phyloP scores from a whole-genome alignment of 2,113 vertebrate species.

The Mormyrus lacerda region DNA sequence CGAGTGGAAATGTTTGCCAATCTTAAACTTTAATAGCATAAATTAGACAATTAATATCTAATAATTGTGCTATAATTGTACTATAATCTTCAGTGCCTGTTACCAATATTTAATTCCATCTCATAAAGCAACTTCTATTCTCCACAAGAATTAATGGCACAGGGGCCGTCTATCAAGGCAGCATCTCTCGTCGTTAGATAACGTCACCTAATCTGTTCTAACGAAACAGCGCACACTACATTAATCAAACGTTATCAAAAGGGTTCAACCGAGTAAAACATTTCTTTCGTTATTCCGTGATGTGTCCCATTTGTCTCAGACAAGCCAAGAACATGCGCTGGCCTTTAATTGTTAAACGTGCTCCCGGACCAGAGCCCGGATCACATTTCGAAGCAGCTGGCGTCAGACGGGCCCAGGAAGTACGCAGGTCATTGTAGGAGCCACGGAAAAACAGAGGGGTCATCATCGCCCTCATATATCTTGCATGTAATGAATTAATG shows the following conservation, averaged over 20 bases:
- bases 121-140: slow-evolving; percentile 45
- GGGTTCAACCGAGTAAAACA: neutral
- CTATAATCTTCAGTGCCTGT: slow-evolving; percentile 40
- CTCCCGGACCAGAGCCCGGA: neutral
- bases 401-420: neutral
- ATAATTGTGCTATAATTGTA: slow-evolving; percentile 42
- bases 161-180: slow-evolving; percentile 1
- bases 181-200: neutral
- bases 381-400: neutral
- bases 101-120: slow-evolving; percentile 47
- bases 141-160: slow-evolving; percentile 37
- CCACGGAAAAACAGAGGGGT: neutral
- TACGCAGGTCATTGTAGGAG: neutral
- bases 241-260: slow-evolving; percentile 5
- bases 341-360: slow-evolving; percentile 2
- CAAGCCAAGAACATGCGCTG: neutral
- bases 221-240: neutral
- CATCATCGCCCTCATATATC: neutral
- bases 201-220: neutral
- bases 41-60: slow-evolving; percentile 44
- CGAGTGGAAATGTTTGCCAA: neutral
- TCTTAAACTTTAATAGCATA: slow-evolving; percentile 26
- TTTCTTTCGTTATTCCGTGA: neutral
- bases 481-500: neutral
- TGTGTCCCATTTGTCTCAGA: slow-evolving; percentile 1